phyloP scores from a whole-genome alignment of 1,140 invertebrate genomes.

The Patella vulgata region DNA sequence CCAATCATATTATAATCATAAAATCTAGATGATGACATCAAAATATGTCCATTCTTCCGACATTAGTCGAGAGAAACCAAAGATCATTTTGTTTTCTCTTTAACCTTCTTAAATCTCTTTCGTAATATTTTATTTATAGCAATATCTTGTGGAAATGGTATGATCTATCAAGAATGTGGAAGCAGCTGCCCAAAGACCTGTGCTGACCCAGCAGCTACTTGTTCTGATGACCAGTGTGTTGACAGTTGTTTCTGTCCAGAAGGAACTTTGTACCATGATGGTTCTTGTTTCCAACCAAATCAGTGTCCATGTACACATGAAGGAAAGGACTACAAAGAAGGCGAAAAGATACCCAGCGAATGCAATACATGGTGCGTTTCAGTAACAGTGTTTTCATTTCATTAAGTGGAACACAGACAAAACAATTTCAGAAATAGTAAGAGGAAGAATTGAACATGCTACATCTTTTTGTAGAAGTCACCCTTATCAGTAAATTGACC shows the following conservation, averaged over 20 bases:
- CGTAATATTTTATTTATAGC: conserved; percentile 17
- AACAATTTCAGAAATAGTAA: not conserved
- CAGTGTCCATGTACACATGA: conserved; percentile 60
- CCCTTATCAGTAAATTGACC: too few relatives aligned
- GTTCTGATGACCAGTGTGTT: conserved; percentile 75
- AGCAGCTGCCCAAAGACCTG: conserved; percentile 79
- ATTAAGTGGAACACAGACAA: not conserved
- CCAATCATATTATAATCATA: too few relatives aligned
- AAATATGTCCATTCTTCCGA: too few relatives aligned
- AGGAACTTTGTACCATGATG: conserved; percentile 69
- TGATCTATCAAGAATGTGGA: conserved; percentile 82
- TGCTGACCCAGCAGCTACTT: conserved; percentile 70
- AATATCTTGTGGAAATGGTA: conserved; percentile 75
- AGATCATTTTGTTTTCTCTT: too few relatives aligned
- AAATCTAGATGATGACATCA: too few relatives aligned
- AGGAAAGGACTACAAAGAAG: conserved; percentile 40
- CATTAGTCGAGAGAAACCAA: too few relatives aligned
- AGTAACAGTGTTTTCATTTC: not conserved
- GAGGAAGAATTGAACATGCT: not conserved
- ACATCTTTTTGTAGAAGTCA: too few relatives aligned
- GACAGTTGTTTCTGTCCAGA: conserved; percentile 85
- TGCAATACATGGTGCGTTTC: conserved; percentile 65
- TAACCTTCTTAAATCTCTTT: too few relatives aligned
- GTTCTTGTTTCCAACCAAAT: conserved; percentile 48
- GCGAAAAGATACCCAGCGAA: conserved; percentile 51